Evolutionary conservation across 2,888 invertebrate species (phyloP), one percentile per base, ranked within the genome.

Genomic region (Limnephilus lunatus): DNA sequence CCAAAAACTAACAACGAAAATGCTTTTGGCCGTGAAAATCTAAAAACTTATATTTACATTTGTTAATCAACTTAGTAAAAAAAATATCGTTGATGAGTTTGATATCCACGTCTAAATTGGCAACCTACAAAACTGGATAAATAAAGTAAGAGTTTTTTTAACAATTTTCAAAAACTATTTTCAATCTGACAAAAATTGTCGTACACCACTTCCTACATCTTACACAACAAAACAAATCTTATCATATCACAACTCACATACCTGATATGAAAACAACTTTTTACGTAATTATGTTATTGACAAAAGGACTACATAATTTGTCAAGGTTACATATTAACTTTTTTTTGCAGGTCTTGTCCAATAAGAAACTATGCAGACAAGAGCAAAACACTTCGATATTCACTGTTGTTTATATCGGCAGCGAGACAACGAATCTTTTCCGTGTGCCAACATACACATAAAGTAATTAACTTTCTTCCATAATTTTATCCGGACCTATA

Each of bases 201-300:
- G 25, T 68, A 7, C 25, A 7, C 19, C 68, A 68, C 68, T 68
- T 68, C 25, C 68, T 25, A 25, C 25, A 68, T 68, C 25, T 68
- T 68, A 25, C 4, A 19, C 68, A 15, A 19, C 1, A 68, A 68
- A 68, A 68, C 19, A 68, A 68, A 68, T 68, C 7, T 7, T 19
- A 25, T 25, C 25, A 25, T 7, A 68, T 25, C 25, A 25, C 7
- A 68, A 68, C 68, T 68, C 25, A 68, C 68, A 68, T 7, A 25
- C 68, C 68, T 68, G 68, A 68, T 68, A 68, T 68, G 68, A 68
- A 68, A 68, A 68, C 68, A 68, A 68, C 68, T 68, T 68, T 68
- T 68, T 68, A 25, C 68, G 68, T 7, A 25, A 25, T 68, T 68
- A 68, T 25, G 68, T 19, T 68, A 68, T 68, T 68, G 53, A 53